Evolutionary conservation across 1,140 invertebrate genomes (phyloP).

Genomic region (Leptinotarsa lineolata): DNA sequence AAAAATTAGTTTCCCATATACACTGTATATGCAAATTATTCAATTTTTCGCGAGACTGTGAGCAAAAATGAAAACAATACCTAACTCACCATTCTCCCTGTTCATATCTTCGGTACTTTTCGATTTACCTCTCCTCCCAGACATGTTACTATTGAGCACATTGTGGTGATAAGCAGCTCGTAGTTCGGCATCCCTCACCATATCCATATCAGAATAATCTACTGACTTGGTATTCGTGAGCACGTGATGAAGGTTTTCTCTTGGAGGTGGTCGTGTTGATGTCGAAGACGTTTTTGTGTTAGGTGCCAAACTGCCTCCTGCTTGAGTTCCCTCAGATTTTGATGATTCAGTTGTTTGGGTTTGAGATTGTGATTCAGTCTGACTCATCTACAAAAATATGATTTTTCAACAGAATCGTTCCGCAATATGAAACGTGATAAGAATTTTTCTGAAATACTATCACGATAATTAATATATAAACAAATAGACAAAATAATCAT

Average conservation of each 20-base stretch:
- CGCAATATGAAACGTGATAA: too few relatives aligned
- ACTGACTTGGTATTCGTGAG: slow-evolving; percentile 67
- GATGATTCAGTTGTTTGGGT: slow-evolving; percentile 59
- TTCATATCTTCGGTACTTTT: slow-evolving; percentile 90
- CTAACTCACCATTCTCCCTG: slow-evolving; percentile 57
- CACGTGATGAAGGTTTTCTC: slow-evolving; percentile 69
- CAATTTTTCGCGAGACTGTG: too few relatives aligned
- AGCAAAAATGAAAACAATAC: too few relatives aligned
- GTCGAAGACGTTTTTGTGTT: slow-evolving; percentile 63
- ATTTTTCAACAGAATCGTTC: too few relatives aligned
- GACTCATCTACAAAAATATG: slow-evolving; percentile 38
- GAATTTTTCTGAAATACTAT: too few relatives aligned
- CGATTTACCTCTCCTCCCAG: slow-evolving; percentile 69
- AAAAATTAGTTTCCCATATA: too few relatives aligned
- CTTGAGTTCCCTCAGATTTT: slow-evolving; percentile 82
- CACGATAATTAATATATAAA: too few relatives aligned
- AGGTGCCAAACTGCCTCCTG: slow-evolving; percentile 69
- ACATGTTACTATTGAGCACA: slow-evolving; percentile 68
- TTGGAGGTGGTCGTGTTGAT: slow-evolving; percentile 60
- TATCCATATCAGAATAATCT: slow-evolving; percentile 76
- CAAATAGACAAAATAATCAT: too few relatives aligned
- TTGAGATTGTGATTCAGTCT: slow-evolving; percentile 56
- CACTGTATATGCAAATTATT: too few relatives aligned
- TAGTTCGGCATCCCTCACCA: slow-evolving; percentile 66
- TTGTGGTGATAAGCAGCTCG: slow-evolving; percentile 65